Base-by-base conservation (phyloP, 1,140 invertebrate genomes). In the Pogonomyrmex barbatus region DNA sequence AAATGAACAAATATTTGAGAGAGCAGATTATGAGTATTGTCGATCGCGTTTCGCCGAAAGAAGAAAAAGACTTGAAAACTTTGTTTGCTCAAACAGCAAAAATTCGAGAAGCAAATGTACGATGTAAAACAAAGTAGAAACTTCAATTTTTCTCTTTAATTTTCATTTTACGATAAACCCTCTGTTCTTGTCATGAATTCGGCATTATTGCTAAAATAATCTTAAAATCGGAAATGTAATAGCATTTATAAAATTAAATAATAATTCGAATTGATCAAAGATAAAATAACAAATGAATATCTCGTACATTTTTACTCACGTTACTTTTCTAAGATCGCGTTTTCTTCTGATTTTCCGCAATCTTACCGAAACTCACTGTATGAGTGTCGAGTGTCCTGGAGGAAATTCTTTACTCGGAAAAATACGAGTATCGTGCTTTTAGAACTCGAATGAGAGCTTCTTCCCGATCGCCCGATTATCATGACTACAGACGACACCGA, bases 401-500 rank as follows among this genome's bases (percentile, higher is more conserved):
- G 47, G 12, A 39, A 50, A 36, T 56, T 62, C 39, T 63, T 36
- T 30, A 39, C 10, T 67, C 47, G 60, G 36, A 76, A 85, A 85
- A 47, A 47, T 50, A 79, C 39, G 76, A 62, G 9, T 78, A 75
- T 62, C 39, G 24, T 65, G 30, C 24, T 45, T 9, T 56, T 58
- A 6, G 14, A 75, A 56, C 17, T 39, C 33, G 56, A 83, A 12
- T n/a, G 36, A 52, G 70, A 47, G 47, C 50, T 47, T 24, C 60
- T 17, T 71, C 50, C 24, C 33, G 54, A 82, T 24, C 17, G 50
- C 4, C n/a, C 17, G 52, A 83, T 73, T 87, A 75, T 75, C 67
- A 67, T 52, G 73, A 45, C 77, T 75, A 14, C 10, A 77, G 87
- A 90, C 86, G 84, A 90, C 56, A 90, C 73, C 87, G 87, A 88